Conservation (phyloP, 2,888 invertebrate species). For the Drosophila eohydei region DNA sequence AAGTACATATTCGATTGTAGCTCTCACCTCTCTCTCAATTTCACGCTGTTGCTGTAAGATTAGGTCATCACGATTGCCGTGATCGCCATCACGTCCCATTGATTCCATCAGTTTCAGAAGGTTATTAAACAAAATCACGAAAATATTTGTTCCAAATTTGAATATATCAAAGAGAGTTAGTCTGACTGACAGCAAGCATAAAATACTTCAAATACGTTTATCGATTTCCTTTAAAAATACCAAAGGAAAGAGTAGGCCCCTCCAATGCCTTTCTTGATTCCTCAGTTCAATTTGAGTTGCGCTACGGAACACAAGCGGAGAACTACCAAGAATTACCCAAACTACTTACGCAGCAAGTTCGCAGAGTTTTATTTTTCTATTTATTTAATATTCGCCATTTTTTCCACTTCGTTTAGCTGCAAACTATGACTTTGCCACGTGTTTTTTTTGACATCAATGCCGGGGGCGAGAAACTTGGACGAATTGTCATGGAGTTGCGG, state of each 20-base stretch:
- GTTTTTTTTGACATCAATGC: slow-evolving; percentile 51
- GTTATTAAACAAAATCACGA: background rate
- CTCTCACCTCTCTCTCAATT: slow-evolving; percentile 95
- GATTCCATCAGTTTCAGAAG: slow-evolving; percentile 66
- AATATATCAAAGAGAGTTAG: slow-evolving; percentile 1
- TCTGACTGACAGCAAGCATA: slow-evolving; percentile 14
- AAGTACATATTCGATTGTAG: background rate
- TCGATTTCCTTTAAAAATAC: background rate
- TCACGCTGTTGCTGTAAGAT: slow-evolving; percentile 96
- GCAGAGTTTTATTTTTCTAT: background rate
- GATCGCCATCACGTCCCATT: slow-evolving; percentile 60
- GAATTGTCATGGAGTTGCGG: slow-evolving; percentile 87
- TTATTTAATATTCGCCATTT: background rate
- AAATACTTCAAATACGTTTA: background rate
- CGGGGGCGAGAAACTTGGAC: slow-evolving; percentile 41
- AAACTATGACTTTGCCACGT: slow-evolving; percentile 41
- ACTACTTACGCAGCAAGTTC: background rate
- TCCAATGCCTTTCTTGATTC: background rate
- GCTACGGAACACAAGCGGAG: background rate
- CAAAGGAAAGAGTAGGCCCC: background rate
- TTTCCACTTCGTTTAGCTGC: background rate
- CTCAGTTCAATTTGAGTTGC: background rate
- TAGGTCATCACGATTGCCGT: slow-evolving; percentile 88
- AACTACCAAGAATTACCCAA: background rate
- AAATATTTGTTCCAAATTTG: slow-evolving; percentile 29